These are phyloP conservation scores for Hipposideros larvatus DNA, from an alignment of 2,797 vertebrate genomes.

Conservation along the genomic window DNA sequence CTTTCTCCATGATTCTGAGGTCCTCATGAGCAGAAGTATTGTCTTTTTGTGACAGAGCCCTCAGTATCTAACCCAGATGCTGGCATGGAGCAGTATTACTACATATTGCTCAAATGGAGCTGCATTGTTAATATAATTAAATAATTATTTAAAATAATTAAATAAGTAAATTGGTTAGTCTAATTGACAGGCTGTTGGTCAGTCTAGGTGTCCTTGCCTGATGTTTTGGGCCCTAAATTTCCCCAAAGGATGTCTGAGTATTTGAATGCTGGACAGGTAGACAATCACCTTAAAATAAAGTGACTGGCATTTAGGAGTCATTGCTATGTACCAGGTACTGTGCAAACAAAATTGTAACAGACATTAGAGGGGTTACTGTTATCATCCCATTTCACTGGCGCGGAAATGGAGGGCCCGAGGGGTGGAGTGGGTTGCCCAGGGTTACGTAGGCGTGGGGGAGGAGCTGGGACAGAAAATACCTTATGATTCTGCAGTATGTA, in stretches of 20 bases:
- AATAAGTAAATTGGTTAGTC: neutral
- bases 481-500: neutral
- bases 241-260: conserved; percentile 37
- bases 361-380: neutral
- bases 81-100: neutral
- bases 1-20: neutral
- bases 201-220: conserved; percentile 19
- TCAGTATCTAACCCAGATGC: neutral
- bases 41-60: neutral
- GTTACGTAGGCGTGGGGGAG: neutral
- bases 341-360: neutral
- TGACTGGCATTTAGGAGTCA: neutral
- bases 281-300: neutral
- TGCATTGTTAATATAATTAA: neutral
- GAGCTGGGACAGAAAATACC: neutral
- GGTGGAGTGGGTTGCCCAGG: rapidly evolving
- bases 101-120: neutral
- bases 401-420: neutral
- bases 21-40: neutral
- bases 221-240: conserved; percentile 61
- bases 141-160: neutral
- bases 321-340: neutral
- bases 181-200: neutral
- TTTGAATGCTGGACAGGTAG: conserved; percentile 32
- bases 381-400: neutral